Evolutionary conservation across 2,888 invertebrate species (phyloP), one percentile per base, ranked within the genome.

Genomic region (Coelinius sp.): DNA sequence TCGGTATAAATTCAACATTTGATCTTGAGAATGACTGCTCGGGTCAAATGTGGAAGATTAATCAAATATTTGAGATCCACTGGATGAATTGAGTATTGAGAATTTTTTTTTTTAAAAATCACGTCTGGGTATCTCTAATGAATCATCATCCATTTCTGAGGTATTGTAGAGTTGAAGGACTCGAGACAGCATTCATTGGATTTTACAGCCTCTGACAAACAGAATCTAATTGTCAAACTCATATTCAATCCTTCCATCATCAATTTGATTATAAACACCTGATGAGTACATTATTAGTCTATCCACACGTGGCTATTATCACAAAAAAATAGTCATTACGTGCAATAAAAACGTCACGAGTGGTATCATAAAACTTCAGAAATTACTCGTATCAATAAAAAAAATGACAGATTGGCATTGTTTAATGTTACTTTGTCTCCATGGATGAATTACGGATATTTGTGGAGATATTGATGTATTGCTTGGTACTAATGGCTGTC

Each of bases 351-450:
- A 59, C 20, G 59, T 59, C 59, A 59, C n/a, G n/a, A 24, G 14
- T 35, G 35, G 59, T 31, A 31, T 59, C 59, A 59, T 59, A 59
- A 59, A 59, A 59, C 59, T 31, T 59, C 2, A 14, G 8, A 35
- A 35, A 35, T 35, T 59, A 10, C 59, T 27, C 5, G 17, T 14
- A 59, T 31, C 31, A 59, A 59, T 59, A 35, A 35, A 20, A 20
- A 49, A 20, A 49, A 49, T 59, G 59, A 59, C 31, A 59, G 2
- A 25, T 59, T 35, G 17, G 31, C 5, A 49, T 49, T 49, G 20
- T 49, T 59, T 31, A 59, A 20, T 59, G 31, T 59, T 10, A 59
- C 31, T 20, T 6, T 35, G 8, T 59, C 31, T 35, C 31, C 17
- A 59, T 35, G 31, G 17, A 35, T 59, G 17, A 20, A 35, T 31